A percentile compares a stretch with the other conserved stretches of the same genome.
These are phyloP conservation scores for Paraplagusia blochii DNA, from an alignment of 2,113 vertebrate species.

Conservation along the genomic window DNA sequence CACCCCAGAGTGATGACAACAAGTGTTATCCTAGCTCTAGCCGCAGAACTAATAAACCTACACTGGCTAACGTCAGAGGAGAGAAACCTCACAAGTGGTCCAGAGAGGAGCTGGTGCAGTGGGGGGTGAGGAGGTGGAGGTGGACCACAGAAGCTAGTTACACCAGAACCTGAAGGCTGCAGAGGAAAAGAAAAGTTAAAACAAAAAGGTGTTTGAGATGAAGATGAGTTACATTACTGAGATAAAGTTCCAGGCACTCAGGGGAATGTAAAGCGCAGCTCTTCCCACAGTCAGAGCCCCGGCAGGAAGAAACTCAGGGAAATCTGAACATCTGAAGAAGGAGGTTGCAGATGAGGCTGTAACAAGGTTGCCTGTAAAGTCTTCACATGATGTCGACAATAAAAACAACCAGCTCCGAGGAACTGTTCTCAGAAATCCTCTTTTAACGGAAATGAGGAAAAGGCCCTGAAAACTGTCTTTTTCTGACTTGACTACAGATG, in stretches of 20 bases:
- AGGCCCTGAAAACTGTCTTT: too few relatives aligned
- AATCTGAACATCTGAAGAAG: slow-evolving; percentile 6
- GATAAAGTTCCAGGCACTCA: slow-evolving; percentile 1
- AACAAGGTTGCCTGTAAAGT: too few relatives aligned
- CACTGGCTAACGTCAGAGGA: slow-evolving; percentile 61
- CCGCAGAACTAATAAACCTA: slow-evolving; percentile 68
- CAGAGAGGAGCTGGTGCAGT: slow-evolving; percentile 14
- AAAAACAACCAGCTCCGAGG: too few relatives aligned
- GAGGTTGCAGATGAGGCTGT: neutral
- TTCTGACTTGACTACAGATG: too few relatives aligned
- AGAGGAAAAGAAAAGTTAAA: neutral
- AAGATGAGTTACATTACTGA: slow-evolving; percentile 16
- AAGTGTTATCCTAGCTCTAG: slow-evolving; percentile 56
- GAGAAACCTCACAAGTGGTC: slow-evolving; percentile 40
- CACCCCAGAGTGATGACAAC: slow-evolving; percentile 74
- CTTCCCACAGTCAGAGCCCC: slow-evolving; percentile 17
- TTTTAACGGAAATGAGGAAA: too few relatives aligned
- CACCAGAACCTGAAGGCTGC: neutral
- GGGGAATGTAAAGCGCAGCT: neutral
- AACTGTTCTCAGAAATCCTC: too few relatives aligned
- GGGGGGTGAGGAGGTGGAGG: slow-evolving; percentile 8
- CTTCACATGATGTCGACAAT: neutral
- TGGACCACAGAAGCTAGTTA: slow-evolving; percentile 9
- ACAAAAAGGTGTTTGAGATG: slow-evolving; percentile 1
- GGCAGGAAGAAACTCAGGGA: neutral